Evolutionary conservation across 2,113 vertebrate genomes (phyloP).

Genomic region (Delphinapterus leucas): DNA sequence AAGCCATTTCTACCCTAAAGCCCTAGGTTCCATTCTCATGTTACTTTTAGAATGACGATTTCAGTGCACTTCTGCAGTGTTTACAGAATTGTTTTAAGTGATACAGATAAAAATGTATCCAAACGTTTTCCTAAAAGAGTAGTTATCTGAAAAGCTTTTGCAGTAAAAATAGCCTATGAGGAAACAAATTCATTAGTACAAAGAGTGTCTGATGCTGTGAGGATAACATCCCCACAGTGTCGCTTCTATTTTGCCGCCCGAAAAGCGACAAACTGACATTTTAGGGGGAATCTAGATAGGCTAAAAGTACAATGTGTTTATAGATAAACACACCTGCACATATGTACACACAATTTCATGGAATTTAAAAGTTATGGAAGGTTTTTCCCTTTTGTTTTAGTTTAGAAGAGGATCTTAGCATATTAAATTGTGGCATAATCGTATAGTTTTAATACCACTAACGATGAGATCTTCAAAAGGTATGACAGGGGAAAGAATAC

Average conservation of each 20-base stretch:
- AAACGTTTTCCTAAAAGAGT: not conserved
- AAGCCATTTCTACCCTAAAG: not conserved
- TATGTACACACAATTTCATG: not conserved
- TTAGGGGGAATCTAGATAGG: not conserved
- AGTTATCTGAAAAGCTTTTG: not conserved
- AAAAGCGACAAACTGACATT: not conserved
- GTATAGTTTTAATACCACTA: not conserved
- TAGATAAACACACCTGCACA: not conserved
- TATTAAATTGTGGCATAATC: not conserved
- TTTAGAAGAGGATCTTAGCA: not conserved
- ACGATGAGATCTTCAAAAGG: not conserved
- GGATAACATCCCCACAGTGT: not conserved
- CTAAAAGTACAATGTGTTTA: not conserved
- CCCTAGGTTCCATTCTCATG: not conserved
- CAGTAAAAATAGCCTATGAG: not conserved
- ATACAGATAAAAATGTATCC: not conserved
- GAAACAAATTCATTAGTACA: not conserved
- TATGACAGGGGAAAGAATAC: not conserved
- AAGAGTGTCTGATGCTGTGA: not conserved
- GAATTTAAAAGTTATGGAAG: not conserved
- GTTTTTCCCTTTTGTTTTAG: not conserved
- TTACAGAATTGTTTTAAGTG: not conserved
- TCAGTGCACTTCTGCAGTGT: not conserved
- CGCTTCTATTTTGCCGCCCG: not conserved
- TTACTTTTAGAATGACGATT: not conserved